Evolutionary conservation across 2,888 invertebrate species (phyloP).

Genomic region (Pilophorus perplexus): DNA sequence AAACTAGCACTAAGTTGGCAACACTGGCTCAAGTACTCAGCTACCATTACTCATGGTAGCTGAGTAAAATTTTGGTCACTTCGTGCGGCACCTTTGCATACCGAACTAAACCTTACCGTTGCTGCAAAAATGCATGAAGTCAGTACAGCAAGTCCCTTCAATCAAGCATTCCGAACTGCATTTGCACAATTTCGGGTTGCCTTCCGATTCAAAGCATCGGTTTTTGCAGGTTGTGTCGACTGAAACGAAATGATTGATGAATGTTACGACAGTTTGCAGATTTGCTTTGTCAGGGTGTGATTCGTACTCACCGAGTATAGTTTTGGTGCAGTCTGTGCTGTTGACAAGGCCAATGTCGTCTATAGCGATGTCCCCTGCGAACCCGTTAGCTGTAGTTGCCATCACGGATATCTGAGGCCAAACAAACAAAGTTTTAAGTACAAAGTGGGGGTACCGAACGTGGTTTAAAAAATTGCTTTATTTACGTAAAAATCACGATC

Average conservation of each 20-base stretch:
- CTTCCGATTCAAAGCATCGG: constrained; percentile 21
- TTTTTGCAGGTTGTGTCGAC: constrained; percentile 24
- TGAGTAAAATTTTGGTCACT: no score
- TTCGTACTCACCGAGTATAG: constrained; percentile 31
- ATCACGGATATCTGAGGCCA: constrained; percentile 75
- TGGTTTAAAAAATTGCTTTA: no score
- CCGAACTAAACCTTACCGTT: constrained; percentile 25
- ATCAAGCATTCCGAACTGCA: constrained; percentile 61
- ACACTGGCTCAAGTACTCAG: no score
- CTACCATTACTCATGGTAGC: no score
- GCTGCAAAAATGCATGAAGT: constrained; percentile 61
- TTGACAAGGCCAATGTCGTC: constrained; percentile 72
- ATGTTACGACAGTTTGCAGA: no score
- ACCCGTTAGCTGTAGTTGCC: constrained; percentile 65
- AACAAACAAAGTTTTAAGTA: not conserved
- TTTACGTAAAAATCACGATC: constrained; percentile 14
- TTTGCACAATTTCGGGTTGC: constrained; percentile 55
- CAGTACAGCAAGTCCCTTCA: constrained; percentile 63
- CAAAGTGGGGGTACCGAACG: not conserved
- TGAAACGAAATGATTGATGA: no score
- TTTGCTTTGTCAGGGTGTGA: no score
- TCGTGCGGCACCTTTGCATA: no score
- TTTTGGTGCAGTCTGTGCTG: constrained; percentile 57
- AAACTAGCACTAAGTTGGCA: no score
- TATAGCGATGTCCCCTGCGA: constrained; percentile 74